Evolutionary conservation across 2,113 vertebrate genomes (phyloP).

Genomic region (Lophius piscatorius): DNA sequence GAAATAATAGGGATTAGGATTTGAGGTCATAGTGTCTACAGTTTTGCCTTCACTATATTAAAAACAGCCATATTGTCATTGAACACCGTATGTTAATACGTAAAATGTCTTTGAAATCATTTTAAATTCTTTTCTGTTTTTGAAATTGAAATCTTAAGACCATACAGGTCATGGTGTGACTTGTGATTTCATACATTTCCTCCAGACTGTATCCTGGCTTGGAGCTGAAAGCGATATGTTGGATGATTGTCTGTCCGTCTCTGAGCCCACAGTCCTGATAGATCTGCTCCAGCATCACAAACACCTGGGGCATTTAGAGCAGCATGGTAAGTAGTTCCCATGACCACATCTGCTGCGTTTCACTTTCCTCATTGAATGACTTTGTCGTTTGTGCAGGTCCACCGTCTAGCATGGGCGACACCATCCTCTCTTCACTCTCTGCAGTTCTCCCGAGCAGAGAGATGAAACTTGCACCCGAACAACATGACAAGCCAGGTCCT

Average conservation of each 20-base stretch:
- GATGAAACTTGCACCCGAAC: conserved; percentile 1
- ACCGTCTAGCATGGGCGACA: conserved; percentile 58
- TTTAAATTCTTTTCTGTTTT: background rate
- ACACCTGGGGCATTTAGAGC: conserved; percentile 54
- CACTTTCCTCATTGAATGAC: background rate
- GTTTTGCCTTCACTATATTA: too few species aligned
- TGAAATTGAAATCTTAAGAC: background rate
- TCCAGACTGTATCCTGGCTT: conserved; percentile 73
- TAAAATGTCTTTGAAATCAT: too few species aligned
- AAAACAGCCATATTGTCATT: too few species aligned
- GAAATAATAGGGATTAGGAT: too few species aligned
- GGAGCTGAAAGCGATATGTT: conserved; percentile 31
- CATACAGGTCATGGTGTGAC: background rate
- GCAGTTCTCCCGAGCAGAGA: background rate
- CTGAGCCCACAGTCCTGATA: conserved; percentile 52
- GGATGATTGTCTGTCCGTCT: conserved; percentile 56
- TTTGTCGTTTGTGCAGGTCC: conserved; percentile 49
- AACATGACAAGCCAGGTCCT: background rate
- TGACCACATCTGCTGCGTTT: background rate
- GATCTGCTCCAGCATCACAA: conserved; percentile 70
- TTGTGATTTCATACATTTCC: background rate
- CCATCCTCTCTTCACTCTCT: conserved; percentile 64
- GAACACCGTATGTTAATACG: too few species aligned
- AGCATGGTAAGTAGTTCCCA: conserved; percentile 51
- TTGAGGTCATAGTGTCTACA: too few species aligned